Percentiles rank a stretch among this genome's conserved stretches.
These are phyloP conservation scores for Cyrtorhinus lividipennis DNA, from an alignment of 1,140 invertebrate species.

Conservation along the genomic window DNA sequence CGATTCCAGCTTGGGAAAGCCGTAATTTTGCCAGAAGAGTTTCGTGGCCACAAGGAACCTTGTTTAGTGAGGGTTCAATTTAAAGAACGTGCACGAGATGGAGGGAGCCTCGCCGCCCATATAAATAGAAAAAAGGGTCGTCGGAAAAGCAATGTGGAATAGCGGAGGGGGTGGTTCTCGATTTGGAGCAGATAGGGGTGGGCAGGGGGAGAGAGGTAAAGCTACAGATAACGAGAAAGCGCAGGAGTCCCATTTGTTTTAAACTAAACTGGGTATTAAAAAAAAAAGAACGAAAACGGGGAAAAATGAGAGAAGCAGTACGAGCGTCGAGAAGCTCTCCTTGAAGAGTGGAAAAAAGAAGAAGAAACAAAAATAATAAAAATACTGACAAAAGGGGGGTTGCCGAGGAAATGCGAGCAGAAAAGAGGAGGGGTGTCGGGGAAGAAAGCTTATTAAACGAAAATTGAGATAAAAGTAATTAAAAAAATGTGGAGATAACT, in stretches of 20 bases:
- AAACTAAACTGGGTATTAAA: not conserved
- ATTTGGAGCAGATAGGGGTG: constrained; percentile 15
- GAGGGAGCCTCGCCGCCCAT: not conserved
- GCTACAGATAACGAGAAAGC: constrained; percentile 20
- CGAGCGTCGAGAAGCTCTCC: too few relatives aligned
- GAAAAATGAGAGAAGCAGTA: too few relatives aligned
- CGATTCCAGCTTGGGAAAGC: not conserved
- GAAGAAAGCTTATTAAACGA: not conserved
- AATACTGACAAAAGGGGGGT: not conserved
- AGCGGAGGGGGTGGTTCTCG: not conserved
- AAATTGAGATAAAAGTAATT: not conserved
- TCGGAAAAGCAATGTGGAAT: not conserved
- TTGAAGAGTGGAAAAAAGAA: not conserved
- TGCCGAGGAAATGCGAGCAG: not conserved
- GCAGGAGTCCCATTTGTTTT: not conserved
- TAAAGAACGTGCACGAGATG: not conserved
- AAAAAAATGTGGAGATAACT: not conserved
- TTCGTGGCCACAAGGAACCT: not conserved
- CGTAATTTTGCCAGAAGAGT: not conserved
- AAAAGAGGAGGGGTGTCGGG: not conserved
- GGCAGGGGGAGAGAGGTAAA: constrained; percentile 18
- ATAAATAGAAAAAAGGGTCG: not conserved
- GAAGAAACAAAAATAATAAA: not conserved
- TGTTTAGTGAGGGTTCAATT: not conserved
- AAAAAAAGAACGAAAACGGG: too few relatives aligned